Conservation (phyloP, 2,888 invertebrate species). For the Pyrochroa serraticornis region DNA sequence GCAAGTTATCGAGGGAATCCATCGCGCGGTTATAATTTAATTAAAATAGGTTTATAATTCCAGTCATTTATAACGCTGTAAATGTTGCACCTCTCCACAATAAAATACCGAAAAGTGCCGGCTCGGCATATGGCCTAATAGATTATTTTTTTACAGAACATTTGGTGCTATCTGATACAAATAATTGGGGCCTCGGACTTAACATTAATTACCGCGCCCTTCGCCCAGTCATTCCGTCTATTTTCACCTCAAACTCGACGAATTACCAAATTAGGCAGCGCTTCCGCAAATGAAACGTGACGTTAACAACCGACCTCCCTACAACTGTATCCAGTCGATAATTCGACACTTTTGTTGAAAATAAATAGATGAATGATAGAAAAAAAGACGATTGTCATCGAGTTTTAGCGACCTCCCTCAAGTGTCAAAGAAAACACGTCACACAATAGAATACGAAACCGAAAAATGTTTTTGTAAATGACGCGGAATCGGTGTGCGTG, state of each 20-base stretch:
- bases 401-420: slow-evolving; percentile 17
- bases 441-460: slow-evolving; percentile 10
- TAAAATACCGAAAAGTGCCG: slow-evolving; percentile 30
- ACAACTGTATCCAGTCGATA: neutral
- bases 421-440: slow-evolving; percentile 8
- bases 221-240: slow-evolving; percentile 35
- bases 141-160: slow-evolving; percentile 45
- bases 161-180: slow-evolving; percentile 51
- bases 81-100: slow-evolving; percentile 31
- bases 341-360: slow-evolving; percentile 21
- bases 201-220: slow-evolving; percentile 49
- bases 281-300: too few relatives aligned
- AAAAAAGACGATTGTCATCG: slow-evolving; percentile 15
- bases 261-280: slow-evolving; percentile 1
- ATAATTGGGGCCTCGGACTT: slow-evolving; percentile 48
- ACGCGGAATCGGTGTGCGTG: slow-evolving; percentile 8
- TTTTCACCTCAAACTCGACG: slow-evolving; percentile 32
- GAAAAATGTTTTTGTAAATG: slow-evolving; percentile 8
- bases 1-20: neutral
- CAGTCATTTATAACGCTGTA: slow-evolving; percentile 19
- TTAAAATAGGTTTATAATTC: slow-evolving; percentile 3
- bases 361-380: slow-evolving; percentile 15
- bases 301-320: too few relatives aligned
- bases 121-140: slow-evolving; percentile 41
- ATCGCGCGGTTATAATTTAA: slow-evolving; percentile 1